Conservation (phyloP, 2,797 vertebrate species). For the Anisognathus igniventris region DNA sequence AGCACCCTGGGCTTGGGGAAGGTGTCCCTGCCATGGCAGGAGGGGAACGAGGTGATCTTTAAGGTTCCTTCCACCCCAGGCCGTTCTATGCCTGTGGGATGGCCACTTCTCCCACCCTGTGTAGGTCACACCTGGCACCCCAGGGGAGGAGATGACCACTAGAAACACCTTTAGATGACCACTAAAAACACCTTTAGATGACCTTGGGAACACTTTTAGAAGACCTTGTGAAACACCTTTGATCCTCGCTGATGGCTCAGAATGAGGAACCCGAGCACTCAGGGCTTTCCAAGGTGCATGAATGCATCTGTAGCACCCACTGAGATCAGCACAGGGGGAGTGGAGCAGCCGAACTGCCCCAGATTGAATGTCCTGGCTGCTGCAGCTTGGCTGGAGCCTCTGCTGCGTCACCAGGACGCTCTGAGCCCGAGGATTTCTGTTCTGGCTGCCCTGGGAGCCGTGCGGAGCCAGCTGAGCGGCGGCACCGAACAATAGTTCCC, state of each 20-base stretch:
- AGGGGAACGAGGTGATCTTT: neutral
- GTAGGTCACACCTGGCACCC: neutral
- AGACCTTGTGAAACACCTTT: neutral
- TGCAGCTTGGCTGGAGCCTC: neutral
- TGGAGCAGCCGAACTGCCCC: fast-evolving
- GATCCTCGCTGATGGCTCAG: neutral
- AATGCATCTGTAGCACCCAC: neutral
- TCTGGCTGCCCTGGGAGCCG: neutral
- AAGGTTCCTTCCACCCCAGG: neutral
- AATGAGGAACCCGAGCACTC: neutral
- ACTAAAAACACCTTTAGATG: too few species aligned
- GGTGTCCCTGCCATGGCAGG: neutral
- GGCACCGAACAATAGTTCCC: neutral
- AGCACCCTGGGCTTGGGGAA: fast-evolving
- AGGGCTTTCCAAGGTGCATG: neutral
- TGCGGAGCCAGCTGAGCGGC: neutral
- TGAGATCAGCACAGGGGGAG: fast-evolving
- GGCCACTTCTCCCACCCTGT: neutral
- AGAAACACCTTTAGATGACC: neutral
- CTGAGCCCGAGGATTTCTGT: neutral
- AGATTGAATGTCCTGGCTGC: neutral
- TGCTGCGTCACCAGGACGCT: neutral
- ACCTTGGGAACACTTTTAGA: neutral
- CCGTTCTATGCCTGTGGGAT: neutral
- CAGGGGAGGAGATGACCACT: neutral